phyloP scores from a whole-genome alignment of 2,797 vertebrate species.

The Danio choprae region DNA sequence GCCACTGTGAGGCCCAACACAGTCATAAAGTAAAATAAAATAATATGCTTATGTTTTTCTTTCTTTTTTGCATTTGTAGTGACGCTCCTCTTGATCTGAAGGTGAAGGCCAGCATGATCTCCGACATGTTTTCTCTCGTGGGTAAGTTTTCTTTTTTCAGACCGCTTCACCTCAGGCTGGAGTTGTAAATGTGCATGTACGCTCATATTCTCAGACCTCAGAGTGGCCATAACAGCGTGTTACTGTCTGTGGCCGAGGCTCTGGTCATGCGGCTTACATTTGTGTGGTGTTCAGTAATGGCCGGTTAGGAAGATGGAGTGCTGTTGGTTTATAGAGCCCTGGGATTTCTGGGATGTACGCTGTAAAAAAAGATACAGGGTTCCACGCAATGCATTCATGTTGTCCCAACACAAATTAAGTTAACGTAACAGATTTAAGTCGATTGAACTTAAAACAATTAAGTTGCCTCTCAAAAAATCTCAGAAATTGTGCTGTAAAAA shows the following conservation, averaged over 20 bases:
- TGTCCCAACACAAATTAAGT: too few relatives aligned
- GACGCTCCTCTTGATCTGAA: slow-evolving; percentile 97
- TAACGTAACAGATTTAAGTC: too few relatives aligned
- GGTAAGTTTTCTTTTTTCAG: slow-evolving; percentile 81
- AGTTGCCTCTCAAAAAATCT: too few relatives aligned
- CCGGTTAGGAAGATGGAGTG: not conserved
- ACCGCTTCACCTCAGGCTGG: slow-evolving; percentile 21
- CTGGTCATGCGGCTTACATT: not conserved
- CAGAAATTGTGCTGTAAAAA: too few relatives aligned
- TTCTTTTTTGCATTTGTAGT: slow-evolving; percentile 72
- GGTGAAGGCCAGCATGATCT: slow-evolving; percentile 99
- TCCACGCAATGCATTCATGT: too few relatives aligned
- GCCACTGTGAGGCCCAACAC: too few relatives aligned
- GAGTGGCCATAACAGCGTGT: slow-evolving; percentile 15
- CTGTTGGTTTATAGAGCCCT: slow-evolving; percentile 14
- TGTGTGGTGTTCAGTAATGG: slow-evolving; percentile 10
- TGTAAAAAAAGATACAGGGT: too few relatives aligned
- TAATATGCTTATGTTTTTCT: not conserved
- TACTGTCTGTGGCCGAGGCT: not conserved
- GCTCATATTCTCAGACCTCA: not conserved
- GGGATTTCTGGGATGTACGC: not conserved
- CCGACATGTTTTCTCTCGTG: slow-evolving; percentile 98
- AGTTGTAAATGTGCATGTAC: not conserved
- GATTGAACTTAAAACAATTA: too few relatives aligned
- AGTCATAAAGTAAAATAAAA: not conserved